Percentiles rank a stretch among this genome's conserved stretches.
These are phyloP conservation scores for Gymnopithys bicolor DNA, from an alignment of 2,797 vertebrate species.

Conservation along the genomic window DNA sequence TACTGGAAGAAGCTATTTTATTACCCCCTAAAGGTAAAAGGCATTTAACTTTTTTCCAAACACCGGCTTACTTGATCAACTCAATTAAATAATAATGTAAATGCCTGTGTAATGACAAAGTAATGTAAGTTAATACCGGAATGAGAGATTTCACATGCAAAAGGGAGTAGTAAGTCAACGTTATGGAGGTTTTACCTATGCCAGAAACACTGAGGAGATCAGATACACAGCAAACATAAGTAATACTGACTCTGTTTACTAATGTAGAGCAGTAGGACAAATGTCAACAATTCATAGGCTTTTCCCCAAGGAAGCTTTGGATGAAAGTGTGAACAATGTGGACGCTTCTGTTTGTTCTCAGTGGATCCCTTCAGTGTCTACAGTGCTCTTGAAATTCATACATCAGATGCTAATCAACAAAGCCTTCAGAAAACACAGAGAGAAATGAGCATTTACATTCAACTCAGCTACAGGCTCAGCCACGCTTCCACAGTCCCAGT, in stretches of 20 bases:
- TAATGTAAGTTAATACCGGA: not conserved
- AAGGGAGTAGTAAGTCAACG: not conserved
- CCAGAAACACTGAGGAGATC: not conserved
- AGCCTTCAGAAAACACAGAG: not conserved
- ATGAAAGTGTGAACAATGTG: not conserved
- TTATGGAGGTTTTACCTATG: not conserved
- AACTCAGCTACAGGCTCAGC: not conserved
- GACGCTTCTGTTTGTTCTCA: not conserved
- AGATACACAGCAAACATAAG: not conserved
- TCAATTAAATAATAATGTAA: not conserved
- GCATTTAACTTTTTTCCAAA: not conserved
- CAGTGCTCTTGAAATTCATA: constrained; percentile 1
- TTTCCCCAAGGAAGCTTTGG: not conserved
- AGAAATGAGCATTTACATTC: constrained; percentile 20
- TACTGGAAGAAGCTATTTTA: not conserved
- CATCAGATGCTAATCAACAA: constrained; percentile 15
- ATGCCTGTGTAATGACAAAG: not conserved
- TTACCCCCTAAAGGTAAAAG: not conserved
- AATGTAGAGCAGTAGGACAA: not conserved
- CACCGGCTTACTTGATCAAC: not conserved
- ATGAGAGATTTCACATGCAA: not conserved
- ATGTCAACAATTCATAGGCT: not conserved
- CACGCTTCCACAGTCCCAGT: not conserved
- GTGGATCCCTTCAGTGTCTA: not conserved
- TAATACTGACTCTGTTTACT: not conserved